Conservation (phyloP, 1,140 invertebrate genomes). For the Gyrodactylus bullatarudis region DNA sequence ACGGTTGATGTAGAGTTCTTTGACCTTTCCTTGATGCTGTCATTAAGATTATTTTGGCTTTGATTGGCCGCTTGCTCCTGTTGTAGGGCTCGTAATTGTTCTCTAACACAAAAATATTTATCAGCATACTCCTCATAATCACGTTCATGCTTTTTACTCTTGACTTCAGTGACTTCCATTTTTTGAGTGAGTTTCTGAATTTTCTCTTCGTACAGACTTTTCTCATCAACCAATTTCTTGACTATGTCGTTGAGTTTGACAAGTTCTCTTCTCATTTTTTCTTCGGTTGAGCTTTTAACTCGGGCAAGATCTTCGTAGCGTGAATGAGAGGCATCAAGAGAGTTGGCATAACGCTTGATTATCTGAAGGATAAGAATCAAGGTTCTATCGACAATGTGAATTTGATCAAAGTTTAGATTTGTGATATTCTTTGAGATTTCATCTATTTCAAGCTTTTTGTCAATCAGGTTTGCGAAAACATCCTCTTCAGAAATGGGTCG, state of each 20-base stretch:
- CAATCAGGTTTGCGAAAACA: background rate
- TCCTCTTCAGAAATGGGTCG: background rate
- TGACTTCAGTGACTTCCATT: background rate
- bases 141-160: background rate
- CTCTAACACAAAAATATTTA: background rate
- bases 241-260: background rate
- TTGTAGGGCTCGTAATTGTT: background rate
- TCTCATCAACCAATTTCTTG: background rate
- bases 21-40: background rate
- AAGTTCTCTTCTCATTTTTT: background rate
- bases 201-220: background rate
- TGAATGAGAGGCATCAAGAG: background rate
- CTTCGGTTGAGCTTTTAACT: background rate
- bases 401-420: background rate
- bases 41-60: background rate
- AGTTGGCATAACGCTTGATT: background rate
- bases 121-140: background rate
- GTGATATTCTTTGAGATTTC: background rate
- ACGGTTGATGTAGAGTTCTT: background rate
- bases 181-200: background rate
- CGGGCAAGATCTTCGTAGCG: background rate
- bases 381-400: background rate
- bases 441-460: background rate
- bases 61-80: too few species aligned
- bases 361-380: background rate